Evolutionary conservation across 2,888 invertebrate genomes (phyloP).

Genomic region (Orchestes rusci): DNA sequence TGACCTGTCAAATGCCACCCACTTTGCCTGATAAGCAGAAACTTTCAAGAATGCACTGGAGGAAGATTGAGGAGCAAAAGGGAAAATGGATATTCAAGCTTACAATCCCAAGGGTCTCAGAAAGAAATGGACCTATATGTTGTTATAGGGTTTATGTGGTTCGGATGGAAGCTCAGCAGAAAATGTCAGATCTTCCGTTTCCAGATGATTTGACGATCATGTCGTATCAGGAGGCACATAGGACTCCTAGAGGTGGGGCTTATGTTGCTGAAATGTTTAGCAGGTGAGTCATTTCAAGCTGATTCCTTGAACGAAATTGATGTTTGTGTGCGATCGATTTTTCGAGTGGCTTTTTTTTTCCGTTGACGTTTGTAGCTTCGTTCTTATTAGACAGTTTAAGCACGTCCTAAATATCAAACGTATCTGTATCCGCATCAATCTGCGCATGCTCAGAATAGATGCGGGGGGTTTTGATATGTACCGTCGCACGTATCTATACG

Average conservation of each 20-base stretch:
- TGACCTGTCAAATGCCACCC: slow-evolving; percentile 62
- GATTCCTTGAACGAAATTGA: too few species aligned
- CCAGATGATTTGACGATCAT: slow-evolving; percentile 64
- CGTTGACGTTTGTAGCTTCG: not conserved
- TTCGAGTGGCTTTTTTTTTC: not conserved
- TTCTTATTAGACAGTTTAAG: too few species aligned
- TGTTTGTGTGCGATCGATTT: not conserved
- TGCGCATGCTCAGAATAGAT: too few species aligned
- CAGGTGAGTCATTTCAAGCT: slow-evolving; percentile 45
- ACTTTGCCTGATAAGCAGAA: slow-evolving; percentile 61
- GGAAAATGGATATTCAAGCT: slow-evolving; percentile 69
- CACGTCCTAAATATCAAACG: too few species aligned
- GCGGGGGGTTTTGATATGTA: too few species aligned
- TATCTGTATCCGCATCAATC: too few species aligned
- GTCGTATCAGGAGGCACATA: slow-evolving; percentile 67
- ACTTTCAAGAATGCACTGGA: slow-evolving; percentile 55
- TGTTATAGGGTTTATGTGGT: slow-evolving; percentile 79
- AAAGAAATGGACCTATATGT: slow-evolving; percentile 81
- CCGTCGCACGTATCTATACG: too few species aligned
- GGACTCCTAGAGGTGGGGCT: slow-evolving; percentile 61
- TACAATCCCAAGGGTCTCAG: slow-evolving; percentile 67
- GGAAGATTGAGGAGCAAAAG: slow-evolving; percentile 54
- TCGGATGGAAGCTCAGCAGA: slow-evolving; percentile 55
- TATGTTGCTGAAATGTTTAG: slow-evolving; percentile 83
- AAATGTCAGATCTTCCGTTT: slow-evolving; percentile 57